A percentile compares a stretch with the other conserved stretches of the same genome.
phyloP scores from a whole-genome alignment of 2,888 invertebrate species.

The Pycnomerus fuliginosus region DNA sequence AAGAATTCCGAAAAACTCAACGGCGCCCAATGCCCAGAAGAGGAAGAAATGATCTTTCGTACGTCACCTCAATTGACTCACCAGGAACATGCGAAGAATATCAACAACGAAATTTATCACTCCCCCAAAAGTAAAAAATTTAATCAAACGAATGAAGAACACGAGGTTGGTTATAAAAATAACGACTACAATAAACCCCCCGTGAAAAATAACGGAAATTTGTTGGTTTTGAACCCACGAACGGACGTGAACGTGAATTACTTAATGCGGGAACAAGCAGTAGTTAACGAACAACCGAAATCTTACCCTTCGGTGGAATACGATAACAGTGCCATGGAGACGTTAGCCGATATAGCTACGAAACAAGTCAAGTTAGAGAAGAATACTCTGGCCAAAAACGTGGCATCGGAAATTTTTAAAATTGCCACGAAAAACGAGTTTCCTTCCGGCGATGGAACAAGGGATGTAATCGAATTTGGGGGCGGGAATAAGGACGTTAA shows the following conservation, averaged over 20 bases:
- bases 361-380: constrained; percentile 52
- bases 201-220: constrained; percentile 18
- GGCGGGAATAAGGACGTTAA: constrained; percentile 44
- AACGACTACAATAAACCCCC: constrained; percentile 6
- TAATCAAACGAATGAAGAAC: too few species aligned
- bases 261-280: constrained; percentile 10
- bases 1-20: not conserved
- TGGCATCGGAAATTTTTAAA: constrained; percentile 66
- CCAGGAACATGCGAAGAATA: constrained; percentile 3
- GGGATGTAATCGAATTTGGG: constrained; percentile 33
- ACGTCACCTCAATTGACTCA: constrained; percentile 1
- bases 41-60: constrained; percentile 2
- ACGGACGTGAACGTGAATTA: constrained; percentile 18
- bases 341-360: constrained; percentile 51
- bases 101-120: constrained; percentile 4
- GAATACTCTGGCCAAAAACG: constrained; percentile 61
- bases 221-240: constrained; percentile 12
- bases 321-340: constrained; percentile 54
- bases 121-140: constrained; percentile 10
- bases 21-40: not conserved
- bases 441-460: constrained; percentile 27
- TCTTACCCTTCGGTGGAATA: constrained; percentile 34
- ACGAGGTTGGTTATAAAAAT: too few species aligned
- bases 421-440: constrained; percentile 55
- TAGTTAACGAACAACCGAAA: constrained; percentile 19